phyloP scores from a whole-genome alignment of 35 echinoderm and acorn worm genomes.

The Nesometra sesokonis region DNA sequence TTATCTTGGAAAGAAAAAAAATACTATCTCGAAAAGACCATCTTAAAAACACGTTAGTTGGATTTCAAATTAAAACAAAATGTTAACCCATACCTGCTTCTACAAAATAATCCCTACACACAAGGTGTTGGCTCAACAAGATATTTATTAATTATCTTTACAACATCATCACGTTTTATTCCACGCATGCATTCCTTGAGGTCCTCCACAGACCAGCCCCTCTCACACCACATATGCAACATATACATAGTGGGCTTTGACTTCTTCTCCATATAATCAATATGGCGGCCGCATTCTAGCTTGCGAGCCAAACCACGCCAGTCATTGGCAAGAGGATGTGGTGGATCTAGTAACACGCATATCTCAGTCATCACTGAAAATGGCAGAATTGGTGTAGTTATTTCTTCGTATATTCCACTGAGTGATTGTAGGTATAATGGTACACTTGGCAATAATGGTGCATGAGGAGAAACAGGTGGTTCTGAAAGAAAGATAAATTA shows the following conservation, averaged over 20 bases:
- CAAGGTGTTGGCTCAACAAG: too few relatives aligned
- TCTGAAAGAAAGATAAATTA: too few relatives aligned
- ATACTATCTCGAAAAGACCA: too few relatives aligned
- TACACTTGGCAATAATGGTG: too few relatives aligned
- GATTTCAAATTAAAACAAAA: too few relatives aligned
- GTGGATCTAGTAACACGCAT: background rate
- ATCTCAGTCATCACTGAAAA: background rate
- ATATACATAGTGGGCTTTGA: background rate
- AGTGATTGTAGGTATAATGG: background rate
- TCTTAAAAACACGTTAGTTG: too few relatives aligned
- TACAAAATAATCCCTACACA: too few relatives aligned
- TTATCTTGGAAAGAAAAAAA: too few relatives aligned
- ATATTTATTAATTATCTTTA: background rate
- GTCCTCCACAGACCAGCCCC: background rate
- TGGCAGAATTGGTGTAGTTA: background rate
- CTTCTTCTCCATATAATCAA: background rate
- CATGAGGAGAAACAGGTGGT: too few relatives aligned
- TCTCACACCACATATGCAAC: background rate
- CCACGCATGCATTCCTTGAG: background rate
- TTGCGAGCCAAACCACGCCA: background rate
- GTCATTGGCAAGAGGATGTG: background rate
- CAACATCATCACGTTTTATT: background rate
- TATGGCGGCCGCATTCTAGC: background rate
- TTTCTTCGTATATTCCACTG: background rate
- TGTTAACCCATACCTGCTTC: too few relatives aligned